A percentile compares a stretch with the other conserved stretches of the same genome.
Conservation (phyloP, 1,140 invertebrate genomes). For the Apis laboriosa region DNA sequence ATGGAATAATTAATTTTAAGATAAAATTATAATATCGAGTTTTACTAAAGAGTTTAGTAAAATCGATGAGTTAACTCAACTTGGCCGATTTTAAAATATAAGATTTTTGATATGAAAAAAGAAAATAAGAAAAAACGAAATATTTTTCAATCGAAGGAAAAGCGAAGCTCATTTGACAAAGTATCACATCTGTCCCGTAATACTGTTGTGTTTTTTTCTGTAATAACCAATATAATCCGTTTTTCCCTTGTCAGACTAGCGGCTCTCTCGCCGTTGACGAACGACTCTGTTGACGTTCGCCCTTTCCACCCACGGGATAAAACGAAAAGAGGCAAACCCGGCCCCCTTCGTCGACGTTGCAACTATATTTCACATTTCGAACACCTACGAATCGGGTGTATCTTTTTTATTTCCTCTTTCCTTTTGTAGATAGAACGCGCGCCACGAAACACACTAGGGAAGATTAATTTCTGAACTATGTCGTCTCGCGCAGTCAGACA, state of each 20-base stretch:
- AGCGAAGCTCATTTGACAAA: constrained; percentile 48
- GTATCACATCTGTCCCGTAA: constrained; percentile 48
- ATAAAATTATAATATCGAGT: too few species aligned
- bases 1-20: too few species aligned
- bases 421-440: constrained; percentile 46
- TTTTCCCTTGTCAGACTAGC: constrained; percentile 57
- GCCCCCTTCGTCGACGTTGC: constrained; percentile 44
- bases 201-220: constrained; percentile 38
- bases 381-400: constrained; percentile 55
- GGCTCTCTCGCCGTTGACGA: constrained; percentile 68
- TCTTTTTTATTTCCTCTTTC: constrained; percentile 43
- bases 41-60: too few species aligned
- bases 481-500: not conserved
- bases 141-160: constrained; percentile 34
- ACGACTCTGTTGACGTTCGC: constrained; percentile 77
- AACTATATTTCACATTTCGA: constrained; percentile 76
- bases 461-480: constrained; percentile 71
- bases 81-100: not conserved
- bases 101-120: constrained; percentile 16
- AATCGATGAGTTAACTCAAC: too few species aligned
- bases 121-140: constrained; percentile 44
- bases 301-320: constrained; percentile 69
- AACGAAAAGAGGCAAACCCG: constrained; percentile 65
- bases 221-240: constrained; percentile 66
- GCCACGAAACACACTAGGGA: constrained; percentile 56